Conservation (phyloP, 2,113 vertebrate species). For the Turdus rufiventris region DNA sequence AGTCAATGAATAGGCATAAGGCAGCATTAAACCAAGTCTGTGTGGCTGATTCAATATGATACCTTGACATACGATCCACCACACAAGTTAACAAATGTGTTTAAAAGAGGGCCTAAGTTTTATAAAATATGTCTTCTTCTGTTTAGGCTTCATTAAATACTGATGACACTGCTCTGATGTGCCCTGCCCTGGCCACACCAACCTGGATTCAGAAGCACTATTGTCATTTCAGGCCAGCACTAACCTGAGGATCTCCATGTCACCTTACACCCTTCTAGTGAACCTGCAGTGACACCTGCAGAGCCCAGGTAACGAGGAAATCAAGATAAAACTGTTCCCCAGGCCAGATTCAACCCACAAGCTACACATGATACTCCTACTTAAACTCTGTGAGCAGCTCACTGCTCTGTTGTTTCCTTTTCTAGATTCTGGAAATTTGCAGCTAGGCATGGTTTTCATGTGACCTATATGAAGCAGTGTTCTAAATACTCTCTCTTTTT, state of each 20-base stretch:
- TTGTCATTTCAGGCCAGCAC: neutral
- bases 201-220: neutral
- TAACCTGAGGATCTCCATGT: neutral
- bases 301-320: neutral
- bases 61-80: neutral
- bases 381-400: neutral
- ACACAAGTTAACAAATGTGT: neutral
- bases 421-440: neutral
- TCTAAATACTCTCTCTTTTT: neutral
- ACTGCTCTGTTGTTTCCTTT: neutral
- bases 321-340: neutral
- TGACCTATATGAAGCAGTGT: neutral
- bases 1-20: neutral
- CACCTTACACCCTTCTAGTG: neutral
- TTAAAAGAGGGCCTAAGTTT: neutral
- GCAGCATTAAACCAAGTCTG: neutral
- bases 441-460: neutral
- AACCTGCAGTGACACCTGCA: neutral
- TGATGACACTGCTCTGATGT: neutral
- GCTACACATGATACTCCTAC: neutral
- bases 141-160: neutral
- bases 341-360: neutral
- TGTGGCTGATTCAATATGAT: neutral
- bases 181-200: neutral
- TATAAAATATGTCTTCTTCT: neutral